These are phyloP conservation scores for Hermetia illucens DNA, from an alignment of 1,140 invertebrate genomes.

Conservation along the genomic window DNA sequence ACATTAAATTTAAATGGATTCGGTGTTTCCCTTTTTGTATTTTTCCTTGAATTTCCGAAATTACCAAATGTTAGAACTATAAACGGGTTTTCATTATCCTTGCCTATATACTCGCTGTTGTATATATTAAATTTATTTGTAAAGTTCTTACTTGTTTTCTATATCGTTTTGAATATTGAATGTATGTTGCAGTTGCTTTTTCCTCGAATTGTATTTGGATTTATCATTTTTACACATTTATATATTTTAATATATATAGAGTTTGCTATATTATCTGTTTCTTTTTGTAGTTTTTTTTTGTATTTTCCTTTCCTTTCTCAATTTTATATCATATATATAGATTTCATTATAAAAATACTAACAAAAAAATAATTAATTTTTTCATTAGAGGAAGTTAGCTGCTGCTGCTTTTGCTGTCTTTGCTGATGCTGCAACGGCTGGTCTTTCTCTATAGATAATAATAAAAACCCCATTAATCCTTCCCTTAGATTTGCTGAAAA, in stretches of 20 bases:
- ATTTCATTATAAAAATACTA: constrained; percentile 1
- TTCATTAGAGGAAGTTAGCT: not conserved
- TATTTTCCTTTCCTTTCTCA: not conserved
- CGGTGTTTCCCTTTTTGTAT: no score
- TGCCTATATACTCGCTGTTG: no score
- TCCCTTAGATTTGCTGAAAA: not conserved
- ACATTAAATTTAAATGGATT: no score
- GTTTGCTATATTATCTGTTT: not conserved
- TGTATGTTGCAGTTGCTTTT: no score
- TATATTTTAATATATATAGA: not conserved
- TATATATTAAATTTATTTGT: no score
- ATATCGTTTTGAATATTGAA: no score
- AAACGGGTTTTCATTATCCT: no score
- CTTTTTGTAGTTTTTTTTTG: not conserved
- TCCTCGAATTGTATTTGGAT: no score
- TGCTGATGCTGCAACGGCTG: not conserved
- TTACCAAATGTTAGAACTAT: no score
- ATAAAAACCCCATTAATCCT: not conserved
- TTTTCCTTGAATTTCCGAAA: no score
- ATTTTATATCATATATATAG: constrained; percentile 1
- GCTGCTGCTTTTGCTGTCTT: no score
- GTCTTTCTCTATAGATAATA: not conserved
- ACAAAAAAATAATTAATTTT: constrained; percentile 1
- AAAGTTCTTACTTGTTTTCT: no score
- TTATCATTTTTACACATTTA: constrained; percentile 1